A percentile compares a stretch with the other conserved stretches of the same genome.
Conservation (phyloP, 2,797 vertebrate species). For the Hydrocynus forskahlii region DNA sequence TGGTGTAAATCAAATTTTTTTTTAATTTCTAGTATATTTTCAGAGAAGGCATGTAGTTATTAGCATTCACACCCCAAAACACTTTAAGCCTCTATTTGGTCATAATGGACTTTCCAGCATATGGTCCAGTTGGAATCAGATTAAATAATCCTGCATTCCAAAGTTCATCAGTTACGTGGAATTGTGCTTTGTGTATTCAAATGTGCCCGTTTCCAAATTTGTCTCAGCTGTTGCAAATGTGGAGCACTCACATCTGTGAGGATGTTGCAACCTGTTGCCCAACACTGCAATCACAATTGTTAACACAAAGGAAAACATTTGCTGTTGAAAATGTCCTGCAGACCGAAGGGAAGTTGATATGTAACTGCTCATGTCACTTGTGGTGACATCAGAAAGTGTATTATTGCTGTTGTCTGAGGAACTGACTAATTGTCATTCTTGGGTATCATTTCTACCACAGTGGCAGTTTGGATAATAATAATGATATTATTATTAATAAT, state of each 20-base stretch:
- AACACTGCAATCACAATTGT: background rate
- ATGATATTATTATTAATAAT: too few relatives aligned
- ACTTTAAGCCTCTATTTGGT: too few relatives aligned
- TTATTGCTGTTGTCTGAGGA: background rate
- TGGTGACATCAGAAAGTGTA: background rate
- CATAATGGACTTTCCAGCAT: too few relatives aligned
- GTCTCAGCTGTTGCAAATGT: background rate
- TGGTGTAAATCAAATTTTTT: too few relatives aligned
- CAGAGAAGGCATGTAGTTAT: too few relatives aligned
- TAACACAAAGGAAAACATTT: background rate
- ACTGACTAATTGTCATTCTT: background rate
- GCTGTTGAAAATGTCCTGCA: background rate
- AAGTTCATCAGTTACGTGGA: background rate
- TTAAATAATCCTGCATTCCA: background rate
- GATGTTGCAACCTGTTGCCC: constrained; percentile 4
- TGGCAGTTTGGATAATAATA: background rate
- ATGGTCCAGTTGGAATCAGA: too few relatives aligned
- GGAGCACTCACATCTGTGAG: background rate
- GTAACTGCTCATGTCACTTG: too few relatives aligned
- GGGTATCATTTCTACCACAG: background rate
- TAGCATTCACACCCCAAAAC: too few relatives aligned
- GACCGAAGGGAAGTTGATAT: background rate
- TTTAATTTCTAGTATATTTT: too few relatives aligned
- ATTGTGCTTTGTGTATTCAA: background rate
- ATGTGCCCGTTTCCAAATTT: background rate